Evolutionary conservation across 2,797 vertebrate genomes (phyloP), one percentile per base, ranked within the genome.

Genomic region (Paedocypris micromegethes): DNA sequence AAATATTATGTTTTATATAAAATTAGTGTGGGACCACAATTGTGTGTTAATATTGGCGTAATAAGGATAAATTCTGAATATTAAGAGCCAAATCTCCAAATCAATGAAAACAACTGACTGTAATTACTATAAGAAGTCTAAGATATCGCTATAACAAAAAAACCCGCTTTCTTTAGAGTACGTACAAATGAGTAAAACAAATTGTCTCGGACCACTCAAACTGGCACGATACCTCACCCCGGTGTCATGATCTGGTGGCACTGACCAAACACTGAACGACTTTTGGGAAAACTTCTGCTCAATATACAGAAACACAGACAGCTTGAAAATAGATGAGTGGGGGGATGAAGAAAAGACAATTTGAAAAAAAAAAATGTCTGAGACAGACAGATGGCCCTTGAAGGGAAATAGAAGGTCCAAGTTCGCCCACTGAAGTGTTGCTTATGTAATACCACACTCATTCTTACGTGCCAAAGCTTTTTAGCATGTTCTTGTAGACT

Each of bases 401-500:
- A 49, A 38, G 38, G 5, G 52, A 49, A 40, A 62, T 44, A 63
- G 9, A 38, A 68, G 43, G 49, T 60, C 57, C 57, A 60, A 41
- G 23, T 62, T 63, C 51, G 67, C 59, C 40, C 0, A 23, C 23
- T 38, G 44, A 70, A 49, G 67, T 70, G 67, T 63, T 62, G 54
- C 59, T 63, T 70, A 62, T 63, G 59, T 56, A 70, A 70, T 43
- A 56, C 45, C 58, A 56, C 7, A 46, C 66, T 60, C n/a, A 37
- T 23, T 41, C 38, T 6, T 3, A 5, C 9, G 38, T 43, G 67
- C 67, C 67, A 70, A 70, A 68, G 66, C 50, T 68, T 68, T 68
- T 68, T 61, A 68, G 51, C 66, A 61, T 68, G 66, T 68, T 68
- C 45, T 41, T 61, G 58, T 61, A 55, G 56, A 70, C 58, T 52